A percentile compares a stretch with the other conserved stretches of the same genome.
These are phyloP conservation scores for Agrochola circellaris DNA, from an alignment of 2,888 invertebrate genomes.

Conservation along the genomic window DNA sequence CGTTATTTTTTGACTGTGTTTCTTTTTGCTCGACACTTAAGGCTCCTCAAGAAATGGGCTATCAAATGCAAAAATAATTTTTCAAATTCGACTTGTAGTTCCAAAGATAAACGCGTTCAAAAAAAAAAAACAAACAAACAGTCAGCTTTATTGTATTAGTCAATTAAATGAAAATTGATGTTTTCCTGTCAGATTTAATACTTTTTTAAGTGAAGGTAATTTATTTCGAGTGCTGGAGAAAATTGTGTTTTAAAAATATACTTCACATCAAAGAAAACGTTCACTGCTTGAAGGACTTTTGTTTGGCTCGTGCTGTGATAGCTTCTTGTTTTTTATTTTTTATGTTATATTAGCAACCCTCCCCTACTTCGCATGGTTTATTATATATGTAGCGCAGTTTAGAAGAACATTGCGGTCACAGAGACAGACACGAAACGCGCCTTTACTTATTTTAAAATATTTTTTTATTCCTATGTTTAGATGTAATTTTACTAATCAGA, in stretches of 20 bases:
- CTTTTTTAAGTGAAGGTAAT: conserved; percentile 38
- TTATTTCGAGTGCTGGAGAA: conserved; percentile 22
- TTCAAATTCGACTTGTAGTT: not conserved
- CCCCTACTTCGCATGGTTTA: not conserved
- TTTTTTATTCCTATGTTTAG: not conserved
- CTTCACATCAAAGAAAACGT: not conserved
- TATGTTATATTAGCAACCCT: not conserved
- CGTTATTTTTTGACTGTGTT: no score
- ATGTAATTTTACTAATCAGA: not conserved
- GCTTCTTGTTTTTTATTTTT: not conserved
- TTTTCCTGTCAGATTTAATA: conserved; percentile 35
- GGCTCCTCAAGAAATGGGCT: not conserved
- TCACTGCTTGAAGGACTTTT: not conserved
- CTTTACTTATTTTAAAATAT: not conserved
- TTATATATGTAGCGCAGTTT: not conserved
- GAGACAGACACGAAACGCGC: not conserved
- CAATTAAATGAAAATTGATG: conserved; percentile 32
- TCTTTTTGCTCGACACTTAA: no score
- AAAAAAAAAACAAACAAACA: not conserved
- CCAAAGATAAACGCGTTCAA: not conserved
- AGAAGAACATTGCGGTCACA: not conserved
- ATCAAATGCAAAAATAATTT: not conserved
- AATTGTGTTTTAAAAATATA: conserved; percentile 25
- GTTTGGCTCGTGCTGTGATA: not conserved
- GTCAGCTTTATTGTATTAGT: conserved; percentile 26